Base-by-base conservation (phyloP, 2,797 vertebrate genomes). In the Sebastes goodei region DNA sequence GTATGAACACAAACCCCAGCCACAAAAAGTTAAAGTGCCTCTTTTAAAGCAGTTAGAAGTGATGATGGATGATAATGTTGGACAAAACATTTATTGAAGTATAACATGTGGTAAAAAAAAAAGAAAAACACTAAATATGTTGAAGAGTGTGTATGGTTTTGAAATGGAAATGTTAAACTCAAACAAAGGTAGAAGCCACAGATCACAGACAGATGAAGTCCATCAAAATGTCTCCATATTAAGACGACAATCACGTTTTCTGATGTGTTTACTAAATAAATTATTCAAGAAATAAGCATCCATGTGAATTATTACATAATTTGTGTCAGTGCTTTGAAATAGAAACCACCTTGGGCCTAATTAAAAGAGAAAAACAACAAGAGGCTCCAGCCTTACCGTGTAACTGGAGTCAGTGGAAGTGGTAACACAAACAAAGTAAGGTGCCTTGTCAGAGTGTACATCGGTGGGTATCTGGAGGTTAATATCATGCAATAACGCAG, bases 401-500 rank as follows among this genome's bases (percentile, higher is more conserved):
- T 62, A 33, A 32, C 15, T 35, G 60, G 11, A 75, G 35, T 81
- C 49, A 72, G 56, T 70, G 56, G 70, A 75, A 86, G 62, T 23
- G 27, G 65, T 42, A 76, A 62, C 63, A 79, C 63, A 80, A 75
- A 80, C 55, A 71, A 57, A 80, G 20, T 15, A 12, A 68, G 27
- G 38, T 46, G 67, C 57, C 70, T 75, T 59, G 62, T 88, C 72
- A 72, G 65, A 2, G 25, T 68, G 67, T 72, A 35, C 67, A 69
- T 66, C 69, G 71, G 55, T 71, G 49, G 74, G 68, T 72, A 53
- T 81, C 46, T 57, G 11, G 82, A 91, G 86, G 87, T 88, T 92
- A 82, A 91, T 89, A 63, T 76, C 67, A 90, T 87, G 80, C 89
- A 85, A 85, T 57, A 74, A 61, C 11, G 49, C 72, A 67, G 75